Conservation (phyloP, 2,888 invertebrate genomes). For the Xanthia togata region DNA sequence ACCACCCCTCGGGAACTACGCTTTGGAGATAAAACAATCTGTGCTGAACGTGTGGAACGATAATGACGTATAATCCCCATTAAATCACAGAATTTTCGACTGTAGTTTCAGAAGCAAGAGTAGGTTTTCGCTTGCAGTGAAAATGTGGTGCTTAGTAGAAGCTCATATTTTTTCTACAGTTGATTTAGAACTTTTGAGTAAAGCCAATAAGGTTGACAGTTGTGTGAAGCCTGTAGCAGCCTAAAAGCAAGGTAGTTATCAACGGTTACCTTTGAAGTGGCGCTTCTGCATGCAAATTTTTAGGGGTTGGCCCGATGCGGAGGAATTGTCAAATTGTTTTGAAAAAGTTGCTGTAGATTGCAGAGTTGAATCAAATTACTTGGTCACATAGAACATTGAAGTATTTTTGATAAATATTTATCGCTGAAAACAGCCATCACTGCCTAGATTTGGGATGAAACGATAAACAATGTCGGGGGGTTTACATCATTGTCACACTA, state of each 20-base stretch:
- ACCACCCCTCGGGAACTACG: constrained; percentile 80
- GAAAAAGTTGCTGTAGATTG: constrained; percentile 67
- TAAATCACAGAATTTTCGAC: constrained; percentile 27
- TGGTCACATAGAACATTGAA: neutral
- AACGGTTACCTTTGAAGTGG: constrained; percentile 89
- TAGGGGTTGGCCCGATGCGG: constrained; percentile 71
- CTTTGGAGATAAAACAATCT: constrained; percentile 85
- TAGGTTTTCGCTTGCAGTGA: constrained; percentile 22
- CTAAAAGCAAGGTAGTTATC: constrained; percentile 80
- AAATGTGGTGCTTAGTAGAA: constrained; percentile 38
- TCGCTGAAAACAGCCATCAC: neutral
- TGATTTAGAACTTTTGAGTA: constrained; percentile 47
- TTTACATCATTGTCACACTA: neutral
- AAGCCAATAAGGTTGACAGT: constrained; percentile 16
- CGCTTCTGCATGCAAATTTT: constrained; percentile 90
- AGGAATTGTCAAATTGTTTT: constrained; percentile 81
- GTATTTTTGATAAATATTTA: constrained; percentile 26
- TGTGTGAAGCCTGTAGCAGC: neutral
- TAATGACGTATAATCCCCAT: constrained; percentile 21
- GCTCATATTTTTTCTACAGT: constrained; percentile 1
- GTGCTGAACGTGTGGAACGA: constrained; percentile 20
- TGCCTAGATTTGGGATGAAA: neutral
- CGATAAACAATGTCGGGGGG: too few relatives aligned
- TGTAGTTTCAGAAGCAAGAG: neutral
- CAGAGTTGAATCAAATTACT: constrained; percentile 54